Base-by-base conservation (phyloP, 2,797 vertebrate genomes). In the Smutsia gigantea region DNA sequence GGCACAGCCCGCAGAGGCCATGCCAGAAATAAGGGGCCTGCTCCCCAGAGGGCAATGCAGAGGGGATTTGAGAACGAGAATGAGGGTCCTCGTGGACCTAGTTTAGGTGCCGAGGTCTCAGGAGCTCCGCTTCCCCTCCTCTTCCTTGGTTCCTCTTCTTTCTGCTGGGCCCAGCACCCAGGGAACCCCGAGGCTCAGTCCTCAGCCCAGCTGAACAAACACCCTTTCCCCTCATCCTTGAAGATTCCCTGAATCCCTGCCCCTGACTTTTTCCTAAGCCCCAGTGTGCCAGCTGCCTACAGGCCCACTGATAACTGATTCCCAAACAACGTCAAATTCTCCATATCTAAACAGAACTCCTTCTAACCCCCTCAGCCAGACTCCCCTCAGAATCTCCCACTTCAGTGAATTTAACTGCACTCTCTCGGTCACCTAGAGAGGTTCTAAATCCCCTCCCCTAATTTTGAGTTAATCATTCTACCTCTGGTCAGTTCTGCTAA, bases 31-130 rank as follows among this genome's bases (percentile, higher is more conserved):
- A 0, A 61, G 51, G 63, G 34, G 21, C 46, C 90, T 31, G 49
- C 15, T 4, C 31, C n/a, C 21, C 4, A 34, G 12, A 1, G 0
- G 23, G 23, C 37, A 34, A 29, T 5, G n/a, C 75, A 25, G 0
- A 3, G 17, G 9, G 5, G 61, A 19, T 1, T 13, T 6, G 25
- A 64, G 63, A 66, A 61, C 19, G 37, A 61, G 49, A 86, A 25
- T 61, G 42, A 18, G 25, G 27, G 2, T 10, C 51, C 31, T n/a
- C 10, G 3, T 6, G 23, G 34, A 5, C 17, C 21, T 75, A 0
- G 0, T 25, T 14, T 8, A 17, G 34, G 68, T 2, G 7, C 14
- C 27, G 79, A n/a, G 15, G 15, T 25, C 11, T 66, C 81, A 7
- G 39, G 21, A 13, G n/a, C 34, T 8, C 12, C 7, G 1, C 10